Evolutionary conservation across 1,140 invertebrate genomes (phyloP).

Genomic region (Penaeus chinensis): DNA sequence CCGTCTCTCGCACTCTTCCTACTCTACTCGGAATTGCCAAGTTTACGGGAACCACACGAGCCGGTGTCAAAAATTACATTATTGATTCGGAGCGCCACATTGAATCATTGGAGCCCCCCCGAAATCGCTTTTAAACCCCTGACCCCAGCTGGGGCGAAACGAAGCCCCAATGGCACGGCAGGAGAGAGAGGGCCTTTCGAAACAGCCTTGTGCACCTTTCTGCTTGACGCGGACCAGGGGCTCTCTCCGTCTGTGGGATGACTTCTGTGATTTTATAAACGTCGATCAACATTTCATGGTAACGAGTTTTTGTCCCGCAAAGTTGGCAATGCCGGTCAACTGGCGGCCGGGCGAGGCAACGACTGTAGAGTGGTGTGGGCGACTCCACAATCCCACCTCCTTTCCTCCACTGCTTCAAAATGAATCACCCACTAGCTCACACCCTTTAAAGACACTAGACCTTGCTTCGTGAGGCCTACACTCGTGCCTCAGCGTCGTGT

Average conservation of each 20-base stretch:
- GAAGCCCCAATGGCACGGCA: no score
- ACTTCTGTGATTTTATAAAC: constrained; percentile 10
- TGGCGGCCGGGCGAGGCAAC: constrained; percentile 29
- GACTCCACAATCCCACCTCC: constrained; percentile 16
- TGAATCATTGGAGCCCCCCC: background rate
- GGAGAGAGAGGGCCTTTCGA: background rate
- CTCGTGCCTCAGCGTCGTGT: constrained; percentile 26
- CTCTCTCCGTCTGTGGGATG: background rate
- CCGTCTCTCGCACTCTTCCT: constrained; percentile 32
- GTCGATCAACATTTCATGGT: constrained; percentile 20
- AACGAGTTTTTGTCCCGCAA: constrained; percentile 48
- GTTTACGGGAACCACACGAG: constrained; percentile 26
- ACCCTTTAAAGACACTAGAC: constrained; percentile 39
- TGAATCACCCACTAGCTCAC: constrained; percentile 45
- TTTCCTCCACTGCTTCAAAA: constrained; percentile 24
- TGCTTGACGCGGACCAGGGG: background rate
- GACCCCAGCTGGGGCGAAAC: no score
- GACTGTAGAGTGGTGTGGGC: background rate
- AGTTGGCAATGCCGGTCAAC: constrained; percentile 56
- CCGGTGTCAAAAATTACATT: constrained; percentile 31
- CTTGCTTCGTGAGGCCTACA: constrained; percentile 39
- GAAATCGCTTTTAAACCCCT: no score
- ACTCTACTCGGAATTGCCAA: constrained; percentile 32
- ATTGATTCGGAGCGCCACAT: constrained; percentile 29
- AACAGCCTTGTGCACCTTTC: background rate